Evolutionary conservation across 2,797 vertebrate genomes (phyloP), one percentile per base, ranked within the genome.

Genomic region (Sitta carolinensis): DNA sequence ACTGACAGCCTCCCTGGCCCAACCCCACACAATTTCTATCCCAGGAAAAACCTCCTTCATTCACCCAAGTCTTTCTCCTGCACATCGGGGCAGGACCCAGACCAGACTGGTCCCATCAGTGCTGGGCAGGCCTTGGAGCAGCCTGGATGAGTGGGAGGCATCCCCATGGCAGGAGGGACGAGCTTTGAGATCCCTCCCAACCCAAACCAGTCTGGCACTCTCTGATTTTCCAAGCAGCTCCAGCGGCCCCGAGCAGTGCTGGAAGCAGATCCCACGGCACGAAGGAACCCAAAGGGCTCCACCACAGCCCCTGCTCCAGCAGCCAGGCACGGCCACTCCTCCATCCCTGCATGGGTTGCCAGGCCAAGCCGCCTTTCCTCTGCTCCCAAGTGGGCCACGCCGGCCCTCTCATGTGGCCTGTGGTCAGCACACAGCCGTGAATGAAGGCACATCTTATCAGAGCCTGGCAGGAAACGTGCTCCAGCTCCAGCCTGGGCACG

Each of bases 391-490:
- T 8, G 75, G 38, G 47, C 85, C 70, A 48, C 1, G 16, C 81
- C n/a, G 27, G 70, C 57, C 70, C 93, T 93, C 54, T 79, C 3
- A 52, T 84, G 93, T 75, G 93, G 88, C 84, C 74, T 32, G 84
- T 2, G 52, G 42, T 95, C 94, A 94, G 34, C 68, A 7, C 26
- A 3, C 91, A 72, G 82, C 63, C 5, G 25, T 94, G 90, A 96
- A 94, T 95, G 95, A 72, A 48, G 43, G 36, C 81, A 12, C 76
- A 18, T 7, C 88, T 84, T 89, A 92, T 94, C 81, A 10, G 83
- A 50, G 87, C 48, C 38, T 3, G 88, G 61, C 4, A 66, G 85
- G 84, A 94, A 93, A 62, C 0, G 48, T 26, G 40, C 83, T 73
- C 62, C 16, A 15, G 84, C 84, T 64, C 7, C 81, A 58, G 86